phyloP scores from a whole-genome alignment of 30 jellyfish, hydroid and myxozoan species.

The Aurelia sp. region DNA sequence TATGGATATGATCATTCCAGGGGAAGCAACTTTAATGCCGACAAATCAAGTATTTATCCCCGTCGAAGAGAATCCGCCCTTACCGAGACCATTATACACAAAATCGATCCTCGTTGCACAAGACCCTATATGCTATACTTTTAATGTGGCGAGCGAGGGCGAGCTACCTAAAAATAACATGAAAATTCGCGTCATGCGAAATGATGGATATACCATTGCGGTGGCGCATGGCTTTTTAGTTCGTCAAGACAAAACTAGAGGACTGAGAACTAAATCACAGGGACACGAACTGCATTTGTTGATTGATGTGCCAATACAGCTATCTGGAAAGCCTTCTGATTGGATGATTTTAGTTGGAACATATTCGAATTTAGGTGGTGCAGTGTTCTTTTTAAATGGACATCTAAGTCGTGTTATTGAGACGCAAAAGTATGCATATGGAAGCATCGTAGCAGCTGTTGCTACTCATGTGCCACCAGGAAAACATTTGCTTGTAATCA shows the following conservation, averaged over 20 bases:
- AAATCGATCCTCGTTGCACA: slow-evolving; percentile 79
- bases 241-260: slow-evolving; percentile 95
- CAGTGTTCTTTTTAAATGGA: slow-evolving; percentile 86
- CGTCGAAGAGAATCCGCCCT: slow-evolving; percentile 53
- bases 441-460: slow-evolving; percentile 98
- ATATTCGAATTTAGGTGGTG: slow-evolving; percentile 98
- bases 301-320: slow-evolving; percentile 73
- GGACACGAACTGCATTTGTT: slow-evolving; percentile 78
- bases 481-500: slow-evolving; percentile 75
- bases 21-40: slow-evolving; percentile 67
- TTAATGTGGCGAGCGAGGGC: slow-evolving; percentile 93
- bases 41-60: slow-evolving; percentile 56
- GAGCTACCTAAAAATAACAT: slow-evolving; percentile 74
- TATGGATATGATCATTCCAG: slow-evolving; percentile 60
- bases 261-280: slow-evolving; percentile 81
- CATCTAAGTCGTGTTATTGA: slow-evolving; percentile 92
- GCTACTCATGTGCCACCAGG: slow-evolving; percentile 98
- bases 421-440: slow-evolving; percentile 95
- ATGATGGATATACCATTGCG: slow-evolving; percentile 92
- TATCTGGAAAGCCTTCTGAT: slow-evolving; percentile 48
- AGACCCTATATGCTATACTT: slow-evolving; percentile 84
- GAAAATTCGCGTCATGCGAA: slow-evolving; percentile 75
- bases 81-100: slow-evolving; percentile 76
- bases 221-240: slow-evolving; percentile 95
- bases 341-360: slow-evolving; percentile 98